Base-by-base conservation (phyloP, 2,113 vertebrate genomes). In the Pygoscelis adeliae region DNA sequence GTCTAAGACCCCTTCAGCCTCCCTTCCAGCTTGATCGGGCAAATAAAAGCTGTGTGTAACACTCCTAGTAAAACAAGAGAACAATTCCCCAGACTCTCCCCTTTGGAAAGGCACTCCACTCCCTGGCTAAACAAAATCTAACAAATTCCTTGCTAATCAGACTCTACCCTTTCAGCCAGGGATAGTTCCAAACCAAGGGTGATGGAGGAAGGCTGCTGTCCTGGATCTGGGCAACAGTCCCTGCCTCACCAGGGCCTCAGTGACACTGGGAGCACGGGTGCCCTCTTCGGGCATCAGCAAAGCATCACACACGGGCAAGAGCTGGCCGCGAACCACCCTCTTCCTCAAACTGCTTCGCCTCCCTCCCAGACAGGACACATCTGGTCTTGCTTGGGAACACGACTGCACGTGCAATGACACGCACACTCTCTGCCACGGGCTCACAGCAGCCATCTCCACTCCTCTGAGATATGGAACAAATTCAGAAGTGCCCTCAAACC, bases 401-500 rank as follows among this genome's bases (percentile, higher is more conserved):
- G 4, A 29, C 34, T 14, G 73, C 34, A 13, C 5, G 0, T 3
- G 27, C 42, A 29, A 4, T 0, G 34, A 9, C 42, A 15, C 0
- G 1, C 0, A 2, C 8, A 0, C 30, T 2, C 40, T 9, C 5
- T 63, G 69, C 72, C 47, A 46, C 3, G 5, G 56, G 78, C 34
- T 85, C 25, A 38, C 23, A 23, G 80, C 77, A 61, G 81, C 94
- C 36, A 42, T 15, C 15, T 38, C 29, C 25, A 4, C 34, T 29
- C 4, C 56, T 49, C 29, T 7, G 77, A 69, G 27, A 6, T 3
- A 30, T 0, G 21, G 73, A 9, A 12, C 36, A 53, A 62, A 36
- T 16, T 17, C 36, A 21, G 46, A 26, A 32, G 34, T 22, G 62
- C 4, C 19, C 86, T 89, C 81, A 38, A 3, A 9, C 23, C 29